Evolutionary conservation across 2,888 invertebrate species (phyloP).

Genomic region (Leptinotarsa tumamoca): DNA sequence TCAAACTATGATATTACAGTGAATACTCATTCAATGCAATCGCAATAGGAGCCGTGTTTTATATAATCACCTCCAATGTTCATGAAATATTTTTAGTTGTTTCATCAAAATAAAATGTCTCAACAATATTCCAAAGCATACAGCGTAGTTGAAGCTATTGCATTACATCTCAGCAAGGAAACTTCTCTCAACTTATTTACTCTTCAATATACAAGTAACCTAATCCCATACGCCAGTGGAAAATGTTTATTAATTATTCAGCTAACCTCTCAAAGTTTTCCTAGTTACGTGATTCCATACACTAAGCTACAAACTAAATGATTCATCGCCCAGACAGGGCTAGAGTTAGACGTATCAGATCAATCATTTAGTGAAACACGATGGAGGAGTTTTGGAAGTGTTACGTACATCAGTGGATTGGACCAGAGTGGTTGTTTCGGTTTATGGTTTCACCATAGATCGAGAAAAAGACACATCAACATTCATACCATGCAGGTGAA

Average conservation of each 20-base stretch:
- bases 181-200: neutral
- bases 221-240: neutral
- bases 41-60: too few relatives aligned
- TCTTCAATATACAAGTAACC: neutral
- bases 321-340: neutral
- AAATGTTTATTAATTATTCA: neutral
- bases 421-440: neutral
- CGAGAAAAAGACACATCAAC: too few relatives aligned
- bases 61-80: too few relatives aligned
- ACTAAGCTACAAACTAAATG: neutral
- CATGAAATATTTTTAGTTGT: too few relatives aligned
- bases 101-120: too few relatives aligned
- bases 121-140: too few relatives aligned
- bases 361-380: conserved; percentile 4
- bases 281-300: neutral
- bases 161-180: too few relatives aligned
- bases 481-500: too few relatives aligned
- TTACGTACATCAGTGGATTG: neutral
- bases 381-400: neutral
- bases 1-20: too few relatives aligned
- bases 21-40: too few relatives aligned
- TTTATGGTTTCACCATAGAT: neutral
- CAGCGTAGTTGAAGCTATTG: too few relatives aligned
- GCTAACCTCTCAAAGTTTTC: neutral
- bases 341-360: neutral